phyloP scores from a whole-genome alignment of 2,888 invertebrate species.

The Pteria penguin region DNA sequence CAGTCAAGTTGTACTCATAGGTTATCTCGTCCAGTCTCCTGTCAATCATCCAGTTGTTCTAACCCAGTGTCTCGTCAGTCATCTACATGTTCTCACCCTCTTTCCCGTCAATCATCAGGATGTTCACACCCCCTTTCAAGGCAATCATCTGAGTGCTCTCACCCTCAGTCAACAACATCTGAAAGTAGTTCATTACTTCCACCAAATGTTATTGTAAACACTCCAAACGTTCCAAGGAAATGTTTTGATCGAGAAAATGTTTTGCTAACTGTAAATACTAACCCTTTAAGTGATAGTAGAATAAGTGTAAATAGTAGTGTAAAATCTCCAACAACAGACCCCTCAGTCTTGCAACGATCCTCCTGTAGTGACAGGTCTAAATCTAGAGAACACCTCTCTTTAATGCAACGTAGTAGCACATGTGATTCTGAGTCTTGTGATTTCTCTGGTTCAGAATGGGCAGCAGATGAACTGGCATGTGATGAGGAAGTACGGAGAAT shows the following conservation, averaged over 20 bases:
- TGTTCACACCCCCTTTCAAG: not conserved
- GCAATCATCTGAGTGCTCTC: not conserved
- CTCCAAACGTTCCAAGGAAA: conserved; percentile 14
- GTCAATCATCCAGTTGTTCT: conserved; percentile 3
- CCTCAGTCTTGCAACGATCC: conserved; percentile 18
- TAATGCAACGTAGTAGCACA: conserved; percentile 33
- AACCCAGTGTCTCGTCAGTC: not conserved
- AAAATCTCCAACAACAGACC: conserved; percentile 10
- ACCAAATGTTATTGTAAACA: not conserved
- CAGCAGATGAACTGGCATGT: conserved; percentile 72
- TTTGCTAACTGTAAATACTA: conserved; percentile 6
- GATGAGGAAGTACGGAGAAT: conserved; percentile 74
- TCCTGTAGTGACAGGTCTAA: not conserved
- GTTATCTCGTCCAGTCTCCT: not conserved
- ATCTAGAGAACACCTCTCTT: conserved; percentile 20
- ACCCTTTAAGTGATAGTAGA: not conserved
- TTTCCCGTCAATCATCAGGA: not conserved
- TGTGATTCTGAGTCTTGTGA: conserved; percentile 65
- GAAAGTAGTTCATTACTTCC: not conserved
- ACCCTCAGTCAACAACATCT: not conserved
- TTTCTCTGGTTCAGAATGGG: conserved; percentile 69
- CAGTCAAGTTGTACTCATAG: not conserved
- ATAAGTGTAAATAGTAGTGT: not conserved
- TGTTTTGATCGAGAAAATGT: not conserved
- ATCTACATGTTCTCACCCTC: not conserved